phyloP scores from a whole-genome alignment of 2,888 invertebrate genomes.

The Hoplodrina ambigua region DNA sequence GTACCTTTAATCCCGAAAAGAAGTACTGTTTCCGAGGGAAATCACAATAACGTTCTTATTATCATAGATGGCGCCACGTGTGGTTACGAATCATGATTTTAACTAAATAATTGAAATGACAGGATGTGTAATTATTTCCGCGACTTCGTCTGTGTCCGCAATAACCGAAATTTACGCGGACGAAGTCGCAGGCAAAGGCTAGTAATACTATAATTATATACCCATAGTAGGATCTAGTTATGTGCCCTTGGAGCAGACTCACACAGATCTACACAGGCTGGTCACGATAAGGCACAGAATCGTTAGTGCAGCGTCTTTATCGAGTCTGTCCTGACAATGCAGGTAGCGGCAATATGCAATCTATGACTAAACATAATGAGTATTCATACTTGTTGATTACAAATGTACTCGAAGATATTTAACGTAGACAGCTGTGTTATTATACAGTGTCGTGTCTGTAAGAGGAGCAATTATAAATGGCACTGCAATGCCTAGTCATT shows the following conservation, averaged over 20 bases:
- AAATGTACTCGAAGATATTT: constrained; percentile 8
- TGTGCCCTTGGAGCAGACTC: background rate
- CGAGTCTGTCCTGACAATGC: background rate
- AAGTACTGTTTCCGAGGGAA: too few relatives aligned
- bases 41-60: too few relatives aligned
- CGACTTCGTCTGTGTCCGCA: too few relatives aligned
- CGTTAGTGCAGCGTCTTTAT: background rate
- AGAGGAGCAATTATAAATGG: background rate
- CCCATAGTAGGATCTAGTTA: background rate
- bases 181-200: too few relatives aligned
- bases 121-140: too few relatives aligned
- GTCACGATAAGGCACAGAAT: constrained; percentile 25
- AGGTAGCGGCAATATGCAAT: constrained; percentile 5
- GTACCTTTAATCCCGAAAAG: too few relatives aligned
- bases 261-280: constrained; percentile 7
- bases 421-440: constrained; percentile 9
- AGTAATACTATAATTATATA: too few relatives aligned
- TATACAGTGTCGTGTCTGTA: background rate
- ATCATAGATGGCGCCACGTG: too few relatives aligned
- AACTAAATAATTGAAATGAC: too few relatives aligned
- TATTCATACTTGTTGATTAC: background rate
- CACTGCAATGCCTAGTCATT: background rate
- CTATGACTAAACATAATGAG: constrained; percentile 13
- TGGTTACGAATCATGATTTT: too few relatives aligned
- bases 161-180: too few relatives aligned